A percentile compares a stretch with the other conserved stretches of the same genome.
phyloP scores from a whole-genome alignment of 30 jellyfish, hydroid and myxozoan species.

The Hydra vulgaris region DNA sequence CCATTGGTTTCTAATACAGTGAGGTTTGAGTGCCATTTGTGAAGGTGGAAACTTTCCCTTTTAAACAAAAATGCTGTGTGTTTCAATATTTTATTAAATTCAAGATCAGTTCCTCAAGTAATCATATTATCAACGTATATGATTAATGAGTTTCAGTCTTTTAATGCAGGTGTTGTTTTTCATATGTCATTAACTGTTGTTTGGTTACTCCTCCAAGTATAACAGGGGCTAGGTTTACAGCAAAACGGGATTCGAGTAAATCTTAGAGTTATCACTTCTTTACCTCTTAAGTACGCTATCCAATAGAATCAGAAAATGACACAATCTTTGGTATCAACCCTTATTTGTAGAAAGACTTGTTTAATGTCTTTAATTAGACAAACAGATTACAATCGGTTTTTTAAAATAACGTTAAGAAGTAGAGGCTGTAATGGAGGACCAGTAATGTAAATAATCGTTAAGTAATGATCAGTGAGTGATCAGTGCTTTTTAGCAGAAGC shows the following conservation, averaged over 20 bases:
- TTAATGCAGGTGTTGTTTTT: neutral
- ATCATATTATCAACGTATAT: slow-evolving; percentile 4
- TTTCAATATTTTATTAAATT: neutral
- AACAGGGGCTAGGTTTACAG: neutral
- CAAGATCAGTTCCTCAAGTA: neutral
- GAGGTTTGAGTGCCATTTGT: neutral
- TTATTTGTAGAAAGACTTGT: too few relatives aligned
- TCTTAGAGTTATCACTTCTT: neutral
- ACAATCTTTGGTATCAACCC: too few relatives aligned
- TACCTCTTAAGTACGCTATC: neutral
- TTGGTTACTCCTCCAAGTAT: neutral
- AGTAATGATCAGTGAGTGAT: too few relatives aligned
- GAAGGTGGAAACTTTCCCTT: neutral
- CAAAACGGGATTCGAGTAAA: neutral
- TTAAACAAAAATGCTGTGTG: too few relatives aligned
- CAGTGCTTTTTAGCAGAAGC: too few relatives aligned
- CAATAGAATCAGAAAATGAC: too few relatives aligned
- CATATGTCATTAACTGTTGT: neutral
- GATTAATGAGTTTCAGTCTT: neutral
- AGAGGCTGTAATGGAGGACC: too few relatives aligned
- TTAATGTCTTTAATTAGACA: too few relatives aligned
- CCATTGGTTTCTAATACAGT: neutral
- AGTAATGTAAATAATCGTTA: too few relatives aligned
- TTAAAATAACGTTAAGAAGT: too few relatives aligned
- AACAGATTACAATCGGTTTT: too few relatives aligned